Conservation (phyloP, 2,888 invertebrate genomes). For the Caenorhabditis doughertyi region DNA sequence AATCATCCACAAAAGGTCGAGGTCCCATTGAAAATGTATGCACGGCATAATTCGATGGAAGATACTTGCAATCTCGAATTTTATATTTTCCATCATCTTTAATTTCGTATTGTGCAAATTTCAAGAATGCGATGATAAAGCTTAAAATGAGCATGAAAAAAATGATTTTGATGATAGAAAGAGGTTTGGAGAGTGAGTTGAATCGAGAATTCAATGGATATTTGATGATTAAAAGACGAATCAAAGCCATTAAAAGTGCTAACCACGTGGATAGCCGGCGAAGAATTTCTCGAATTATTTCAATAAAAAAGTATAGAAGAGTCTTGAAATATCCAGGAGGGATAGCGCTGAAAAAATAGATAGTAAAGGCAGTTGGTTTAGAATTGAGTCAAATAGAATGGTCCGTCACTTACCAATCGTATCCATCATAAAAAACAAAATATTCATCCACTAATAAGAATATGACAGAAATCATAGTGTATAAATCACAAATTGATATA, state of each 20-base stretch:
- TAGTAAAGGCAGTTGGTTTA: too few relatives aligned
- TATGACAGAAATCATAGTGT: not conserved
- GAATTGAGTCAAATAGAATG: too few relatives aligned
- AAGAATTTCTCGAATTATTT: not conserved
- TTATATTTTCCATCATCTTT: too few relatives aligned
- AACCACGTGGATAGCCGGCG: conserved; percentile 7
- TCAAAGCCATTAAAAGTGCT: conserved; percentile 1
- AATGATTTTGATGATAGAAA: not conserved
- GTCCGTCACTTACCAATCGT: conserved; percentile 9
- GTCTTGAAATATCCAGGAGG: not conserved
- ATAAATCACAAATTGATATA: not conserved
- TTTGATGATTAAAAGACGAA: conserved; percentile 9
- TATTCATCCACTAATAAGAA: not conserved
- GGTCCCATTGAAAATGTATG: not conserved
- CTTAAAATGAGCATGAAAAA: not conserved
- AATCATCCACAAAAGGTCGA: not conserved
- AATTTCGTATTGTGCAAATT: not conserved
- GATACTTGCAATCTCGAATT: not conserved
- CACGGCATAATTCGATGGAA: not conserved
- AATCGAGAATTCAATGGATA: not conserved
- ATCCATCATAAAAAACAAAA: not conserved
- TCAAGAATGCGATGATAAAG: not conserved
- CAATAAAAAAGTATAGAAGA: not conserved
- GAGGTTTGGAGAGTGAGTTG: not conserved
- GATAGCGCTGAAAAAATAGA: too few relatives aligned